A percentile compares a stretch with the other conserved stretches of the same genome.
Conservation (phyloP, 2,797 vertebrate species). For the Myotis planiceps region DNA sequence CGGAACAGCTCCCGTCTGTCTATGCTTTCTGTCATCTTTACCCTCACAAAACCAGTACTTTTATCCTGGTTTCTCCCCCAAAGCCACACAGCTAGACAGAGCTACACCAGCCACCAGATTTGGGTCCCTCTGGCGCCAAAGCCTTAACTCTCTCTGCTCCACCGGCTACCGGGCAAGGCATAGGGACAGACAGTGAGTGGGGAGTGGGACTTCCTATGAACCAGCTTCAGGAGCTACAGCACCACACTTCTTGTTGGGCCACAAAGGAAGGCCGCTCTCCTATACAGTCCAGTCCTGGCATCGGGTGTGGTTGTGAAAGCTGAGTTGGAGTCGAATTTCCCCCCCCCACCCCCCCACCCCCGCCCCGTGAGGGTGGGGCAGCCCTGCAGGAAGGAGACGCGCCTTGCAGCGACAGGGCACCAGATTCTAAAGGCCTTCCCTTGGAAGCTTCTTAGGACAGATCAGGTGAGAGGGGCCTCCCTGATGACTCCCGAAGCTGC, state of each 20-base stretch:
- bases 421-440: neutral
- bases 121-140: neutral
- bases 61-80: neutral
- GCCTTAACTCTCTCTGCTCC: neutral
- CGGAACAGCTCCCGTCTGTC: neutral
- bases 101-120: neutral
- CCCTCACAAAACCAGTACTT: neutral
- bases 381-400: too few species aligned
- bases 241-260: neutral
- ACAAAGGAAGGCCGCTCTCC: neutral
- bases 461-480: neutral
- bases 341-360: too few species aligned
- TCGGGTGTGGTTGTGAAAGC: neutral
- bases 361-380: too few species aligned
- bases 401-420: rapidly evolving
- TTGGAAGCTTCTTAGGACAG: neutral
- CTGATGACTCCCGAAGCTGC: neutral
- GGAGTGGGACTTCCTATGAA: neutral
- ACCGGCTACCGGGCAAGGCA: neutral
- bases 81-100: neutral
- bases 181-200: neutral
- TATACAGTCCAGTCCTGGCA: rapidly evolving
- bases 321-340: neutral
- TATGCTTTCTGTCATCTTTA: neutral
- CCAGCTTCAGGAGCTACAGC: neutral